Conservation (phyloP, 2,888 invertebrate species). For the Perithous albicinctus region DNA sequence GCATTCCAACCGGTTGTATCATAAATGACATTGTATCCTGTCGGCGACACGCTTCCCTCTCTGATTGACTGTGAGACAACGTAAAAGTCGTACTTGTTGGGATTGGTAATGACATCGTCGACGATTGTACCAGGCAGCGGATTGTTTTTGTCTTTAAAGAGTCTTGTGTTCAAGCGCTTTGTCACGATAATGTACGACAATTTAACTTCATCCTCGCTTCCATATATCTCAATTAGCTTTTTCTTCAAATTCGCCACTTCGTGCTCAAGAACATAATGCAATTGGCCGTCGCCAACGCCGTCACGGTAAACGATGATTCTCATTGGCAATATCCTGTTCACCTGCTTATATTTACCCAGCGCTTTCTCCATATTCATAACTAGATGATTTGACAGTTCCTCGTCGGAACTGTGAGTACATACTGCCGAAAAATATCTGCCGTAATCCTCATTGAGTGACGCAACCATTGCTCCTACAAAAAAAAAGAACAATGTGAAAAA, state of each 20-base stretch:
- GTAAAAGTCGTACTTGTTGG: constrained; percentile 94
- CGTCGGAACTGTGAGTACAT: constrained; percentile 90
- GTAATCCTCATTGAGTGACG: constrained; percentile 87
- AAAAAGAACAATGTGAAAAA: neutral
- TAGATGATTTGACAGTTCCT: constrained; percentile 92
- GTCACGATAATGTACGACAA: constrained; percentile 94
- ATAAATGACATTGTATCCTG: constrained; percentile 94
- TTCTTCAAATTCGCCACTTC: constrained; percentile 89
- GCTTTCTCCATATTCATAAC: constrained; percentile 87
- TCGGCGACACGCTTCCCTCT: constrained; percentile 96
- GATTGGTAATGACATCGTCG: constrained; percentile 93
- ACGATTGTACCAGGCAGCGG: constrained; percentile 95
- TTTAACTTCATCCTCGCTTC: constrained; percentile 80
- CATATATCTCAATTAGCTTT: constrained; percentile 86
- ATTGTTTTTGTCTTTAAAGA: constrained; percentile 87
- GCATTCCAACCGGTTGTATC: constrained; percentile 90
- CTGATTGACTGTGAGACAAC: constrained; percentile 94
- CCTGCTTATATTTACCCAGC: constrained; percentile 85
- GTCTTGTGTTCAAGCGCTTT: constrained; percentile 93
- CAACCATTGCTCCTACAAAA: constrained; percentile 90
- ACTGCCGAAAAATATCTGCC: constrained; percentile 91
- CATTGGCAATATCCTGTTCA: constrained; percentile 86
- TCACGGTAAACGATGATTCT: constrained; percentile 95
- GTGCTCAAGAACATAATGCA: constrained; percentile 90
- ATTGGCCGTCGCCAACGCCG: constrained; percentile 97